Evolutionary conservation across 2,888 invertebrate genomes (phyloP).

Genomic region (Leptinotarsa tumamoca): DNA sequence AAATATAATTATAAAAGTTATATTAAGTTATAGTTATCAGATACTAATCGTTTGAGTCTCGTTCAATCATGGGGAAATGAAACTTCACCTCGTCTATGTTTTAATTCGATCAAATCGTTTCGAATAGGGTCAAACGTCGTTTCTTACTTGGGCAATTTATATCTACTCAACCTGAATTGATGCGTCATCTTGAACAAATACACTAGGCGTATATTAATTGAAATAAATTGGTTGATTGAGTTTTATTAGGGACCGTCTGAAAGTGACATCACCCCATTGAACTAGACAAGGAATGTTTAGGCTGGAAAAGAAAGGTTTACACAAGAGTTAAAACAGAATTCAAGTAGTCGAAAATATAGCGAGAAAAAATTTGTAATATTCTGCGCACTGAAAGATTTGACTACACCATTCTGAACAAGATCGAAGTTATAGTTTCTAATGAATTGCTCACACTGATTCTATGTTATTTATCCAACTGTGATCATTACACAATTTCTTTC

Average conservation of each 20-base stretch:
- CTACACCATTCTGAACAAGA: no score
- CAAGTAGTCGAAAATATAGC: no score
- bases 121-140: slow-evolving; percentile 1
- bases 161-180: slow-evolving; percentile 14
- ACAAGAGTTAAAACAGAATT: background rate
- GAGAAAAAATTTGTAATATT: no score
- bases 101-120: slow-evolving; percentile 4
- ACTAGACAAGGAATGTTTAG: background rate
- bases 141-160: slow-evolving; percentile 9
- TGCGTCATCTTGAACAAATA: slow-evolving; percentile 16
- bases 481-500: no score
- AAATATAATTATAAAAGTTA: no score
- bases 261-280: slow-evolving; percentile 15
- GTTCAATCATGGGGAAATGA: background rate
- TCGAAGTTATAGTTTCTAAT: no score
- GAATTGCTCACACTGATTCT: no score
- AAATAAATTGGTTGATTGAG: slow-evolving; percentile 21
- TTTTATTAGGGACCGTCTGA: slow-evolving; percentile 19
- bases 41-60: no score
- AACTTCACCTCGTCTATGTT: background rate
- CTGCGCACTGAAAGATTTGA: no score
- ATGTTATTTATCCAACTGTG: no score
- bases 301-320: background rate
- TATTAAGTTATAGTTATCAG: no score
- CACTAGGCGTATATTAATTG: slow-evolving; percentile 22